Evolutionary conservation across 2,888 invertebrate genomes (phyloP), one percentile per base, ranked within the genome.

Genomic region (Tachina lurida): DNA sequence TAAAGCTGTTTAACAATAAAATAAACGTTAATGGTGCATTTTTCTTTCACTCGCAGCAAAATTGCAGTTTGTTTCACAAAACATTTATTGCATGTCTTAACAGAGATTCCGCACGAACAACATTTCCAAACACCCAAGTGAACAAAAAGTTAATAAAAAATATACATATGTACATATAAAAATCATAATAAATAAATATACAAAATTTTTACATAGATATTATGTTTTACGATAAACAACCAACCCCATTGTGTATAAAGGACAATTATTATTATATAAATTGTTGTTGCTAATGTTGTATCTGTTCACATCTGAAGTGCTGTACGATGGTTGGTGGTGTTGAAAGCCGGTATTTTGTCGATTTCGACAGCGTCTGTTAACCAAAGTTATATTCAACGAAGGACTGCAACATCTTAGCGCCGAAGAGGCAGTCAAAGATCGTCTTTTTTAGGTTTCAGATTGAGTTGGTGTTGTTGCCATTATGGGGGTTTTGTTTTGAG

Each of bases 231-330:
- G 3, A 41, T 79, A 70, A 63, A 15, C 56, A 80, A 84, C 81
- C 76, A 79, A 86, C 85, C 85, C 82, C 62, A 63, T 76, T 70
- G 60, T 45, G 56, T 49, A 82, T 54, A 73, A 47, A 54, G 45
- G 65, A 74, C 65, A 85, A 63, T 79, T 52, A 47, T 83, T 76
- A 49, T 31, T 31, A 31, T 68, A 31, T 31, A 31, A 31, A 7
- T 84, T 81, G 47, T 76, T 84, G 67, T 58, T 41, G 63, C 62
- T 63, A 15, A 60, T 56, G n/a, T 73, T 73, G n/a, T n/a, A 45
- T 70, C 22, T 71, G 45, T 62, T 65, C n/a, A 41, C 56, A 22
- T 54, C 45, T 17, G 45, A 68, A 13, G 54, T 75, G 19, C n/a
- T 62, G 49, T 39, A 39, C 22, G 71, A 39, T 22, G 15, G 47